Evolutionary conservation across 1,140 invertebrate species (phyloP).

Genomic region (Diorhabda elongata): DNA sequence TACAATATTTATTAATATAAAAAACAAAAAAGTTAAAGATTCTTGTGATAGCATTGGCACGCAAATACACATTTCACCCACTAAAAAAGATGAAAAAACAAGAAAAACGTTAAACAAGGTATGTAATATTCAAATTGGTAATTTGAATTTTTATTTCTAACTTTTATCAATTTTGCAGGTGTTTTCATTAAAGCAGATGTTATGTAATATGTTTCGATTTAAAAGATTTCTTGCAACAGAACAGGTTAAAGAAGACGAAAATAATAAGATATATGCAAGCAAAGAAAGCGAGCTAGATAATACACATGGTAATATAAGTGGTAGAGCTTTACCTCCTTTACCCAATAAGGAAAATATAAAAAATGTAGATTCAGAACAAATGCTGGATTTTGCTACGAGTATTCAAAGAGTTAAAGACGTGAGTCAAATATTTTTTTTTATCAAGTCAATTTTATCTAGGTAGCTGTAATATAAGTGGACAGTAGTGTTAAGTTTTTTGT

Average conservation of each 20-base stretch:
- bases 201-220: conserved; percentile 78
- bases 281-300: conserved; percentile 32
- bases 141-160: background rate
- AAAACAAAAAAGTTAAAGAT: conserved; percentile 65
- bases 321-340: conserved; percentile 75
- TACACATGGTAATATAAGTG: conserved; percentile 50
- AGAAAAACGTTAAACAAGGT: conserved; percentile 56
- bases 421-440: conserved; percentile 47
- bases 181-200: conserved; percentile 75
- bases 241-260: conserved; percentile 43
- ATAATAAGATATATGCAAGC: conserved; percentile 32
- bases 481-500: no score
- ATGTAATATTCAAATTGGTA: background rate
- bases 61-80: conserved; percentile 37
- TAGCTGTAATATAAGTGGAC: no score
- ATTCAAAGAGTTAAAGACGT: conserved; percentile 93
- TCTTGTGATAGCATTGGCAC: conserved; percentile 43
- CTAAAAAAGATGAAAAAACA: conserved; percentile 53
- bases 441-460: no score
- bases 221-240: conserved; percentile 54
- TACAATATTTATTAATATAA: conserved; percentile 57
- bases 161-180: conserved; percentile 38
- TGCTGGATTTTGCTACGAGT: conserved; percentile 82
- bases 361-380: conserved; percentile 47
- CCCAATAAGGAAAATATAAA: conserved; percentile 54